A percentile compares a stretch with the other conserved stretches of the same genome.
Evolutionary conservation across 2,888 invertebrate genomes (phyloP).

Genomic region (Hirtodrosophila cameraria): DNA sequence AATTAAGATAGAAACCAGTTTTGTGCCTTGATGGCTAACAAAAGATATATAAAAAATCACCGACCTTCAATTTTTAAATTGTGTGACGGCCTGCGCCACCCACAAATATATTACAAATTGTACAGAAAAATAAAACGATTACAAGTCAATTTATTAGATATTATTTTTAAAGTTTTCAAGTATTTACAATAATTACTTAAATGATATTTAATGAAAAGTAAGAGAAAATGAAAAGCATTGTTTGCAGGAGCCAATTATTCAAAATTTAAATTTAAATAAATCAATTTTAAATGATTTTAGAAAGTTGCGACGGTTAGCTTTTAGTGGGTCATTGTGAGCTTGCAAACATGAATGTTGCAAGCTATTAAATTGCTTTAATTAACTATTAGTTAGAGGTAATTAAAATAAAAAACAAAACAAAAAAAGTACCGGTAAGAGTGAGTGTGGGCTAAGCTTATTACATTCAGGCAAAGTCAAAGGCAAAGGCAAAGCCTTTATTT

Average conservation of each 20-base stretch:
- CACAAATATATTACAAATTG: conserved; percentile 24
- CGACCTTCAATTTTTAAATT: conserved; percentile 23
- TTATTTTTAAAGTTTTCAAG: neutral
- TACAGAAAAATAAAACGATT: conserved; percentile 2
- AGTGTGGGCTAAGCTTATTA: conserved; percentile 7
- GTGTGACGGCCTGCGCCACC: conserved; percentile 30
- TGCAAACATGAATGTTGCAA: neutral
- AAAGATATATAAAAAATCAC: conserved; percentile 5
- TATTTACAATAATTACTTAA: no score
- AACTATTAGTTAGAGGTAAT: conserved; percentile 4
- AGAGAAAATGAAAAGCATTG: conserved; percentile 1
- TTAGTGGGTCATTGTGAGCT: conserved; percentile 1
- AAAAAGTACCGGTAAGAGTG: conserved; percentile 5
- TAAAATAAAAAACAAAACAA: conserved; percentile 5
- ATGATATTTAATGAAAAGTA: no score
- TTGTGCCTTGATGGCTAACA: conserved; percentile 5
- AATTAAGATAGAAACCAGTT: conserved; percentile 42
- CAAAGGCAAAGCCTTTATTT: neutral
- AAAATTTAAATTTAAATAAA: conserved; percentile 20
- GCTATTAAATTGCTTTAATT: conserved; percentile 3
- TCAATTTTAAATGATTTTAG: conserved; percentile 19
- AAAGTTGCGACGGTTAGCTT: conserved; percentile 8
- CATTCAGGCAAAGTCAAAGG: neutral
- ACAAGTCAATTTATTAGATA: neutral
- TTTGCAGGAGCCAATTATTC: conserved; percentile 22